Base-by-base conservation (phyloP, 2,797 vertebrate species). In the Tauraco hartlaubi region DNA sequence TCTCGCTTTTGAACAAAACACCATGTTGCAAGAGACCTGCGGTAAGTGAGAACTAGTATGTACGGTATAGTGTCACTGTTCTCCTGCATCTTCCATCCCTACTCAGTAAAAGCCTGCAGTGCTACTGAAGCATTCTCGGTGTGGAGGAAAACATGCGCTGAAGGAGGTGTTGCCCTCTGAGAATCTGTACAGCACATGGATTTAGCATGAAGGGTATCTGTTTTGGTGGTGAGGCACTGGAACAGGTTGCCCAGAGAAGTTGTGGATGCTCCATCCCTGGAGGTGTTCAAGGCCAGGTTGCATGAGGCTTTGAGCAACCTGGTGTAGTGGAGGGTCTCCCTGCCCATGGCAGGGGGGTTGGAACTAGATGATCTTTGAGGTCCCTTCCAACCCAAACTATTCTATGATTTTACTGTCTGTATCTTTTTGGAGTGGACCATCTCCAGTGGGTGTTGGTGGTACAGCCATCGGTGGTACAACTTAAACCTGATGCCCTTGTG, bases 81-180 rank as follows among this genome's bases (percentile, higher is more conserved):
- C n/a, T 58, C 26, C 31, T 37, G 29, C 52, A 14, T 15, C 23
- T 48, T 35, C 52, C n/a, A 1, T n/a, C 22, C 22, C 44, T n/a
- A 3, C 41, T 59, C 23, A 11, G 28, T 15, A 18, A 29, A 63
- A 64, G 41, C 59, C 28, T 49, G 54, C 46, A 29, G 41, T 19
- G 37, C 54, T 56, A 2, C 41, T 35, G 63, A 51, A 35, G 41
- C 33, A 4, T 25, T 21, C 35, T 56, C 1, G 2, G 39, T 28
- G 1, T 2, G 12, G 41, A 37, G 28, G n/a, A 41, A 46, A 51
- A 31, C 25, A 9, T 9, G 14, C 23, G 3, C 4, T 0, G 2
- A 23, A 25, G 44, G 33, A 54, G 20, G 6, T 31, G 13, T n/a
- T 85, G 28, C 9, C 23, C 20, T 17, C 21, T 11, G 13, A 44